A percentile compares a stretch with the other conserved stretches of the same genome.
Evolutionary conservation across 1,140 invertebrate genomes (phyloP).

Genomic region (Reticulitermes speratus): DNA sequence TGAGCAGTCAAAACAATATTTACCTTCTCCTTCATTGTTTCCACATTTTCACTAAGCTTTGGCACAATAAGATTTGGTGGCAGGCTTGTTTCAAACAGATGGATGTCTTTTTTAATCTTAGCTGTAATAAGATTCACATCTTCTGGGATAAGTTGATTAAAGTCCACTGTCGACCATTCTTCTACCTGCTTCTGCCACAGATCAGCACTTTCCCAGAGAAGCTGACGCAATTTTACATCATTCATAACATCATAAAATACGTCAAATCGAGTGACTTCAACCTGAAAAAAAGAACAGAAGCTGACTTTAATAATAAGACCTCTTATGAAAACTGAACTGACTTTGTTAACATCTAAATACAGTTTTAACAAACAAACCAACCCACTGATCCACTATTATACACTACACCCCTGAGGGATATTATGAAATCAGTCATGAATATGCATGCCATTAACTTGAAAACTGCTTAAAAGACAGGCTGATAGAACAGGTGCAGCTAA

Average conservation of each 20-base stretch:
- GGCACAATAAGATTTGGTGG: constrained; percentile 54
- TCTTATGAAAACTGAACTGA: not conserved
- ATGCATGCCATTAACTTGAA: no score
- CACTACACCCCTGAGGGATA: no score
- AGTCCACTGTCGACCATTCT: constrained; percentile 64
- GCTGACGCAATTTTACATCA: constrained; percentile 72
- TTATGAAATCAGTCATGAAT: no score
- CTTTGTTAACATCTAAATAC: no score
- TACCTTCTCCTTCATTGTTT: constrained; percentile 73
- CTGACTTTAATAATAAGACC: not conserved
- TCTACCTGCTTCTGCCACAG: constrained; percentile 64
- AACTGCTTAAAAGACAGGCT: no score
- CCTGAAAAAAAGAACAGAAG: constrained; percentile 46
- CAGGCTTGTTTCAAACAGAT: constrained; percentile 71
- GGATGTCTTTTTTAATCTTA: constrained; percentile 68
- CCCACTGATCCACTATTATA: no score
- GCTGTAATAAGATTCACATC: constrained; percentile 65
- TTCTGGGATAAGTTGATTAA: constrained; percentile 68
- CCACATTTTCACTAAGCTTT: constrained; percentile 69
- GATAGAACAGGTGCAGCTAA: no score
- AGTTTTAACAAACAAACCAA: no score
- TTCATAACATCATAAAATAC: constrained; percentile 73
- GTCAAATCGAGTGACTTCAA: constrained; percentile 77
- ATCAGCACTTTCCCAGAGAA: constrained; percentile 73
- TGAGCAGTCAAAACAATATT: not conserved